These are phyloP conservation scores for Sparidentex hasta DNA, from an alignment of 2,797 vertebrate species.

Conservation along the genomic window DNA sequence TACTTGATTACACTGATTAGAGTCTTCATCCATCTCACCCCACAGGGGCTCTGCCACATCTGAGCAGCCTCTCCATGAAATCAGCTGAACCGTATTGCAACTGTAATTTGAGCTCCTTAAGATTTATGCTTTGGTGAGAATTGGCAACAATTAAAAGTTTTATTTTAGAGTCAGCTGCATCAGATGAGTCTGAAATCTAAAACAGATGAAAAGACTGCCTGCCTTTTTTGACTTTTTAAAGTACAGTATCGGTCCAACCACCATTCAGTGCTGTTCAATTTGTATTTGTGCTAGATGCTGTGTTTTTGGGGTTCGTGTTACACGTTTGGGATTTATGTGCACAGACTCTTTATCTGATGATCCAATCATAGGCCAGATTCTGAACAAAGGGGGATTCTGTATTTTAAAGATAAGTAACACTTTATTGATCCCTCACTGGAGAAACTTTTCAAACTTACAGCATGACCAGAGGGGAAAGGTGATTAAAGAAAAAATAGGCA, in stretches of 20 bases:
- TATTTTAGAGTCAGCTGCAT: not conserved
- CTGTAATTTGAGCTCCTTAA: not conserved
- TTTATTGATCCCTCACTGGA: too few species aligned
- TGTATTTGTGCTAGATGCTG: not conserved
- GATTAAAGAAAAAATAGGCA: too few species aligned
- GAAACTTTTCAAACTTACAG: too few species aligned
- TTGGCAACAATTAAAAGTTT: not conserved
- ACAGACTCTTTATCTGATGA: not conserved
- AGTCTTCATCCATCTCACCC: conserved; percentile 6
- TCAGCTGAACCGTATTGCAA: not conserved
- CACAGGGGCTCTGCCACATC: conserved; percentile 4
- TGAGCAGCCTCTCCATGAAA: not conserved
- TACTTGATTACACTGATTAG: conserved; percentile 39
- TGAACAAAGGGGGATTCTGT: not conserved
- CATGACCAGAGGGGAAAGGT: too few species aligned
- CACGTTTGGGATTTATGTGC: not conserved
- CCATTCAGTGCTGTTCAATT: not conserved
- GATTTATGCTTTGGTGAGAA: not conserved
- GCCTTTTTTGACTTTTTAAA: not conserved
- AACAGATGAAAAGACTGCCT: conserved; percentile 1
- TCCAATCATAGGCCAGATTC: not conserved
- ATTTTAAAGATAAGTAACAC: too few species aligned
- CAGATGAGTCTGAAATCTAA: not conserved
- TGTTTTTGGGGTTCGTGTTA: not conserved
- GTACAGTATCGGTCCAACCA: not conserved